Evolutionary conservation across 1,140 invertebrate species (phyloP).

Genomic region (Drosophila sechellia): DNA sequence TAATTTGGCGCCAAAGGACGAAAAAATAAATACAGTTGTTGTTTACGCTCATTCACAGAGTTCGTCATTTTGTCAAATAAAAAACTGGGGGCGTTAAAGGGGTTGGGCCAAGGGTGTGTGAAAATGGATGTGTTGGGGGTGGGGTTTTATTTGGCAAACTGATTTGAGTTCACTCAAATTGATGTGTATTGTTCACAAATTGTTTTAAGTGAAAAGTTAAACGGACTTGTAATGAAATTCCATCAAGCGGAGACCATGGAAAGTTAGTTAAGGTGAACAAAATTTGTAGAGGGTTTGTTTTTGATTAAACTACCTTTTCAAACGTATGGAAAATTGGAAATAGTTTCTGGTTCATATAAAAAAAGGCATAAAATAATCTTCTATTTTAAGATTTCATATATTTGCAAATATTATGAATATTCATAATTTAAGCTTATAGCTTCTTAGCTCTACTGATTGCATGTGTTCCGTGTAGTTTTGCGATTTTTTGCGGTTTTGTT

Average conservation of each 20-base stretch:
- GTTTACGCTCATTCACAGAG: slow-evolving; percentile 30
- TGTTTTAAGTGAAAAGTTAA: slow-evolving; percentile 6
- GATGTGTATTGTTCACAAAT: not conserved
- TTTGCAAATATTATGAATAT: no score
- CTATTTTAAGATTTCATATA: no score
- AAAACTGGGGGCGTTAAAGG: slow-evolving; percentile 12
- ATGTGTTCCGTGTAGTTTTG: not conserved
- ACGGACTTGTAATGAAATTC: slow-evolving; percentile 10
- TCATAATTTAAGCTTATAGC: not conserved
- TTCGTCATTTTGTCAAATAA: slow-evolving; percentile 34
- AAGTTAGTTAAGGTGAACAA: not conserved
- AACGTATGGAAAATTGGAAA: no score
- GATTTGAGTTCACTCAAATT: slow-evolving; percentile 5
- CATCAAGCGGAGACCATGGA: not conserved
- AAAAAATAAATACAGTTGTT: slow-evolving; percentile 43
- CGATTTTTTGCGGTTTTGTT: slow-evolving; percentile 55
- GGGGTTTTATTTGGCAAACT: slow-evolving; percentile 15
- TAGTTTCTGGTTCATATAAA: no score
- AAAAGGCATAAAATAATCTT: no score
- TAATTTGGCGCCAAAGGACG: slow-evolving; percentile 36
- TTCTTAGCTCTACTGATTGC: not conserved
- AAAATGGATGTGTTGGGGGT: not conserved
- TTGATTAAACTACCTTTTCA: not conserved
- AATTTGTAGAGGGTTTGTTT: not conserved
- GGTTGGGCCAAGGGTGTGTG: not conserved